Evolutionary conservation across 2,888 invertebrate species (phyloP), one percentile per base, ranked within the genome.

Genomic region (Sepioteuthis lessoniana): DNA sequence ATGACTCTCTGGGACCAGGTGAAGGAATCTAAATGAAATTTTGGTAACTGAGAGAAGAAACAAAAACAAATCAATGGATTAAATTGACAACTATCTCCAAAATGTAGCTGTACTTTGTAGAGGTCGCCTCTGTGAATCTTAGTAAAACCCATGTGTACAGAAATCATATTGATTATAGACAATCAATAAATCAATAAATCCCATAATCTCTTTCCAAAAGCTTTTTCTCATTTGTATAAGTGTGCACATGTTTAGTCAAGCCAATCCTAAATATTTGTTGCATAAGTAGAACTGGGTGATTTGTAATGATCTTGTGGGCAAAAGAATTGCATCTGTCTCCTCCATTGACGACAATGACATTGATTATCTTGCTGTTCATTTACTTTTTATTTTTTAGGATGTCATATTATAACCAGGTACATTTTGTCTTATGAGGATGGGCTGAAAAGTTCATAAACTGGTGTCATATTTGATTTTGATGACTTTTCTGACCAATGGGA

Each of bases 181-280:
- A 76, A 76, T 76, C 76, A 76, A 76, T 76, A 76, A 76, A 76
- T 76, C 76, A 76, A 76, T 76, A 76, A 60, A 76, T 35, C 76
- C n/a, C n/a, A 76, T 76, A 76, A 76, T 76, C 76, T 35, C n/a
- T 76, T 76, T 76, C n/a, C n/a, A n/a, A 76, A 76, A 76, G 76
- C n/a, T 76, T 76, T 35, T 76, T 76, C n/a, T 76, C 76, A 35
- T n/a, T 76, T n/a, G 76, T 76, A 13, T 76, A 76, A 35, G 76
- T 76, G 16, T 76, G n/a, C 76, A n/a, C n/a, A 35, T n/a, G 76
- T 76, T 76, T n/a, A n/a, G n/a, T 76, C 76, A 76, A n/a, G n/a
- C 76, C 76, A 76, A 76, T 76, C 76, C n/a, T 76, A 76, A 76
- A 76, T 76, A 76, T 76, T 76, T 35, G 4, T 19, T 76, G 76